Conservation (phyloP, 1,140 invertebrate species). For the Sycophila sp. region DNA sequence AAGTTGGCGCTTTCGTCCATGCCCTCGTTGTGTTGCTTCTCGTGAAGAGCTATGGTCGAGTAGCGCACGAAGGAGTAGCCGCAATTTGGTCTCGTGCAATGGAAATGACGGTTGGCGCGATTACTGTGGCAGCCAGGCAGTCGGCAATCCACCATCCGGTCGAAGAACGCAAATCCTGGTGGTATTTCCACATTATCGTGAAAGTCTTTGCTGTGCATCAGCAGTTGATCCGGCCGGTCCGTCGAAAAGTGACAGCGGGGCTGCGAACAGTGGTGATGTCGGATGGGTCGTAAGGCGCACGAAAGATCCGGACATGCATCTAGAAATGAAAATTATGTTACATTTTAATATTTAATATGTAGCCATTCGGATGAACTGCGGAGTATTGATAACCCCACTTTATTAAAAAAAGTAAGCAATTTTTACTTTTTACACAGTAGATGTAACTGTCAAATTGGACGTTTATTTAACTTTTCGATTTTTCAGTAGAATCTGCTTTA, state of each 20-base stretch:
- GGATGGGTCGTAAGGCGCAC: conserved; percentile 71
- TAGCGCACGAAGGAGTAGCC: conserved; percentile 81
- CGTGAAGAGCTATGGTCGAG: conserved; percentile 79
- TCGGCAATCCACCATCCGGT: conserved; percentile 81
- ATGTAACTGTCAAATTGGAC: no score
- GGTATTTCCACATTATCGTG: conserved; percentile 84
- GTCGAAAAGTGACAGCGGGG: conserved; percentile 77
- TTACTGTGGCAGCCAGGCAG: conserved; percentile 77
- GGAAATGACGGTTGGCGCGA: conserved; percentile 79
- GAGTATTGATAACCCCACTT: no score
- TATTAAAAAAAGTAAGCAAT: no score
- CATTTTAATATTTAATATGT: no score
- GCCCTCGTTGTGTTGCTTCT: conserved; percentile 68
- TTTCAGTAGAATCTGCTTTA: no score
- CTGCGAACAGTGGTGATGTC: conserved; percentile 79
- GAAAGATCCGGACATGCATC: conserved; percentile 73
- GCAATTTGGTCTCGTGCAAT: conserved; percentile 78
- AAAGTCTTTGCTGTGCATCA: conserved; percentile 82
- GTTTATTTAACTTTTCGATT: no score
- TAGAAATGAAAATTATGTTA: conserved; percentile 57
- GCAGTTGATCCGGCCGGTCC: conserved; percentile 73
- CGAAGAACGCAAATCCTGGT: conserved; percentile 85
- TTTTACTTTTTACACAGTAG: no score
- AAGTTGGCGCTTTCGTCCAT: conserved; percentile 47
- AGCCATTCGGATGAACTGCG: no score